Conservation (phyloP, 2,113 vertebrate species). For the Elephas maximus region DNA sequence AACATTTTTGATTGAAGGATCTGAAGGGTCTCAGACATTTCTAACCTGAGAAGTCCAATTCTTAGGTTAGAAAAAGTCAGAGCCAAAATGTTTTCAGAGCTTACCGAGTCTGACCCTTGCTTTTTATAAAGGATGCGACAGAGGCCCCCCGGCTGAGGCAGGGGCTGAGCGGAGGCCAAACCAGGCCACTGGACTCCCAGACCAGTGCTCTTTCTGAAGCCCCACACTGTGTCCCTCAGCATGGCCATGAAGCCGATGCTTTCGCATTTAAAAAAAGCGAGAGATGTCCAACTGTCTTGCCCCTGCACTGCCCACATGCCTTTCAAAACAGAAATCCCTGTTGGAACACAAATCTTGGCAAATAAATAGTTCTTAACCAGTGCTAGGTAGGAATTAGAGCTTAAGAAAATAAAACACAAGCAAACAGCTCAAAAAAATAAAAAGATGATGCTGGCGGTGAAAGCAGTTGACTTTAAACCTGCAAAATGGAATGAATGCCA, state of each 20-base stretch:
- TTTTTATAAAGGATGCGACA: neutral
- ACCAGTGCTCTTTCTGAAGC: neutral
- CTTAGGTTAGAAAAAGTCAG: neutral
- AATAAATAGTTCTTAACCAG: neutral
- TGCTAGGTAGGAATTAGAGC: slow-evolving; percentile 54
- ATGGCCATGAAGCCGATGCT: neutral
- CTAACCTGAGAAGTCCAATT: slow-evolving; percentile 32
- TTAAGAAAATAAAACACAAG: slow-evolving; percentile 77
- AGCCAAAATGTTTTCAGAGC: neutral
- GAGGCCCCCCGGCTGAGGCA: neutral
- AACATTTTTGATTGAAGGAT: slow-evolving; percentile 13
- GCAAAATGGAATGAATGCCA: slow-evolving; percentile 82
- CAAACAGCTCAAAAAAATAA: slow-evolving; percentile 61
- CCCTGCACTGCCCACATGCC: slow-evolving; percentile 61
- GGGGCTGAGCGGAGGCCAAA: neutral
- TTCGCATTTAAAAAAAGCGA: neutral
- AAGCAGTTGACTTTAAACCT: slow-evolving; percentile 75
- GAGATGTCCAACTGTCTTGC: neutral
- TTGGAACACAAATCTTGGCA: slow-evolving; percentile 12
- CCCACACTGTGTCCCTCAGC: neutral
- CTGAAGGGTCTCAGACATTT: neutral
- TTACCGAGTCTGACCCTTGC: neutral
- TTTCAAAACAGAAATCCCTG: slow-evolving; percentile 56
- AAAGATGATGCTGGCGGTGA: slow-evolving; percentile 63
- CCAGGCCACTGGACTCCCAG: neutral